phyloP scores from a whole-genome alignment of 2,113 vertebrate genomes.

The Psittacara wagleri region DNA sequence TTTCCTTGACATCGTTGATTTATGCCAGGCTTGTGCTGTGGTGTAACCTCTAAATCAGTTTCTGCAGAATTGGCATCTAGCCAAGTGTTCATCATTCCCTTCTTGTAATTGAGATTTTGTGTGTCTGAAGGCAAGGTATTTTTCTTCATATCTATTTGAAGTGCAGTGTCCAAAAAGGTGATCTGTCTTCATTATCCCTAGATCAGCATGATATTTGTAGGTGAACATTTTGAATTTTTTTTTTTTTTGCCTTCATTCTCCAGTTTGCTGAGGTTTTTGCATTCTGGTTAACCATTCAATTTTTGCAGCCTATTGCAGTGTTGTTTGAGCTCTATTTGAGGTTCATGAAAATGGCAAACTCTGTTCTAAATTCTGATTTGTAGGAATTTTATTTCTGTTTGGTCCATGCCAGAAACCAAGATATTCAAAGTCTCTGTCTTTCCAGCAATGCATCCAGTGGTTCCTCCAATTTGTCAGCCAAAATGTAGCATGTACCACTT shows the following conservation, averaged over 20 bases:
- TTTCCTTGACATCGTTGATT: neutral
- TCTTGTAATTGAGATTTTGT: slow-evolving; percentile 1
- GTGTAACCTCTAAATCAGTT: neutral
- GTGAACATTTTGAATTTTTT: neutral
- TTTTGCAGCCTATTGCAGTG: neutral
- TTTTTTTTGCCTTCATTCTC: neutral
- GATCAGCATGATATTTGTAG: neutral
- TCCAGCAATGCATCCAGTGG: neutral
- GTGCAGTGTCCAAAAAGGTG: neutral
- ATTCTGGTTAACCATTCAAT: neutral
- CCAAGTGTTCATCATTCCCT: neutral
- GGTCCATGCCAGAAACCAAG: neutral
- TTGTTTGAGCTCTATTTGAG: neutral
- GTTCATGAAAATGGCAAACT: neutral
- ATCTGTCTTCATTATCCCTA: neutral
- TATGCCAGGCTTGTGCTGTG: neutral
- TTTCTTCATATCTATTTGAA: neutral
- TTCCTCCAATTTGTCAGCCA: neutral
- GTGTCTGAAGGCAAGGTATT: neutral
- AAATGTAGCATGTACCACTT: neutral
- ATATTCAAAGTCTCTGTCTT: neutral
- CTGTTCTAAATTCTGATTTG: neutral
- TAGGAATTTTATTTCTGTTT: neutral
- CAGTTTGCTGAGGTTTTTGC: neutral
- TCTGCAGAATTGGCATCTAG: neutral